Base-by-base conservation (phyloP, 2,888 invertebrate genomes). In the Tanytarsus gracilentus region DNA sequence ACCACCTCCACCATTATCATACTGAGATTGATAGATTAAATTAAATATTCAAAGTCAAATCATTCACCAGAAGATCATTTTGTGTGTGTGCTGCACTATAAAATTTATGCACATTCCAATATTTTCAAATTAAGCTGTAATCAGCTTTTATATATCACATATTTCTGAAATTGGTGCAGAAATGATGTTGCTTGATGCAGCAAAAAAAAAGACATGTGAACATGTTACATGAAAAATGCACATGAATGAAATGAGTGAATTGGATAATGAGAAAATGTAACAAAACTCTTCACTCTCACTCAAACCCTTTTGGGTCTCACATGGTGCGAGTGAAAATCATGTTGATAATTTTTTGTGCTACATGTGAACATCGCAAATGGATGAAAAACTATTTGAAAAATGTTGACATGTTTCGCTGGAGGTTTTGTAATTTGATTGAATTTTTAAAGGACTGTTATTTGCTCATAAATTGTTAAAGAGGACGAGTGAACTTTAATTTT, bases 41-140 rank as follows among this genome's bases (percentile, higher is more conserved):
- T 3, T 8, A 29, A 30, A 51, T 51, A 14, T 23, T 50, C 4
- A 26, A 39, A 55, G 55, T 55, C 55, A 55, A 55, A 55, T 26
- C 55, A 55, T 55, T 33, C n/a, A 55, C 55, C 55, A 55, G 55
- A 55, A 39, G 26, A 40, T 30, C 39, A 26, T 39, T 55, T 55
- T 33, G 11, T n/a, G n/a, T 44, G n/a, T n/a, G 14, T 26, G n/a
- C 23, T 23, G 18, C 44, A 44, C 23, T 44, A 44, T 23, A 18
- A 44, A 23, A 44, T 40, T 40, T 33, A n/a, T 33, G 21, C 16
- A 11, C 44, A 44, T 44, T 44, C 36, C 44, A 44, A 44, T 44
- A 16, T 11, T 23, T 23, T 23, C 23, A 11, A 44, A 23, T 44
- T 14, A 49, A 26, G n/a, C 8, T 16, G 49, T 11, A 26, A 49